Conservation (phyloP, 2,888 invertebrate species). For the Phyto melanocephala region DNA sequence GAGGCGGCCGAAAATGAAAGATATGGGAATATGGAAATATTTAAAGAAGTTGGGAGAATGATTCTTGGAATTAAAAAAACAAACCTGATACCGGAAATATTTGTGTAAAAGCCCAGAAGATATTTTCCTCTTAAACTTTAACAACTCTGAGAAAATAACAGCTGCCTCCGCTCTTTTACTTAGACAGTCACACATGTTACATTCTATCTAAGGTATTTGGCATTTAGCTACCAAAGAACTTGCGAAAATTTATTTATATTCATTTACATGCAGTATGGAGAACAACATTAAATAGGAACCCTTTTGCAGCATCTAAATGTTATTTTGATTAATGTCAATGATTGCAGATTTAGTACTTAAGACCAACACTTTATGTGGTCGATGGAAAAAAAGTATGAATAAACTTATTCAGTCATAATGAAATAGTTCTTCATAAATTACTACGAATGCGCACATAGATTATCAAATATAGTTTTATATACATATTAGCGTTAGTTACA, state of each 20-base stretch:
- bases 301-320: slow-evolving; percentile 50
- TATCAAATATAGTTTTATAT: too few relatives aligned
- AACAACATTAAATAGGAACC: not conserved
- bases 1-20: not conserved
- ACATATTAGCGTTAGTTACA: too few relatives aligned
- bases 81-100: not conserved
- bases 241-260: not conserved
- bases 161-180: not conserved
- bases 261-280: not conserved
- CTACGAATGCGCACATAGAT: not conserved
- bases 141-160: not conserved
- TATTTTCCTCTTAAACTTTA: not conserved
- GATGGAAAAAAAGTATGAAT: too few relatives aligned
- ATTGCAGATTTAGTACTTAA: slow-evolving; percentile 43
- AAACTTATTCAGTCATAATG: not conserved
- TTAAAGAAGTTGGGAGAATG: too few relatives aligned
- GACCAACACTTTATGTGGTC: slow-evolving; percentile 44
- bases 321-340: slow-evolving; percentile 63
- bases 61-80: not conserved
- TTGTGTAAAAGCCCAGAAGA: too few relatives aligned
- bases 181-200: not conserved
- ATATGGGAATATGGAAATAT: not conserved
- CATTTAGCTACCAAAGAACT: not conserved
- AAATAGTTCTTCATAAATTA: slow-evolving; percentile 25
- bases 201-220: slow-evolving; percentile 4